A percentile compares a stretch with the other conserved stretches of the same genome.
Evolutionary conservation across 2,888 invertebrate species (phyloP).

Genomic region (Meta bourneti): DNA sequence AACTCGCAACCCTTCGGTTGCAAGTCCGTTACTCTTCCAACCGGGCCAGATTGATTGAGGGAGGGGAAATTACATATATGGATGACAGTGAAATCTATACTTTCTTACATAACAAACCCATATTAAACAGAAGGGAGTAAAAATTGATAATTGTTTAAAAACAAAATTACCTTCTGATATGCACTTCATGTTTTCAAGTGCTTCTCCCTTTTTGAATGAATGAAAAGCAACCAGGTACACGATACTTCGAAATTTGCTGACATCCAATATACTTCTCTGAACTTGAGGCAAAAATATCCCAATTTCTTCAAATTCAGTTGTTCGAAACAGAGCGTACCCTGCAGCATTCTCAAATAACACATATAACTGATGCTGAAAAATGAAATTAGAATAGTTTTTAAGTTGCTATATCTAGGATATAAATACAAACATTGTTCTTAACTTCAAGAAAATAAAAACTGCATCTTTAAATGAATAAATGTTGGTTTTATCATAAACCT

Average conservation of each 20-base stretch:
- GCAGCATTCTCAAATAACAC: constrained; percentile 96
- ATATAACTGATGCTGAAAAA: constrained; percentile 80
- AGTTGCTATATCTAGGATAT: too few species aligned
- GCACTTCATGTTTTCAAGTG: constrained; percentile 96
- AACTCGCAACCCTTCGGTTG: too few species aligned
- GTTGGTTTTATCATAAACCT: too few species aligned
- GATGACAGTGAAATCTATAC: too few species aligned
- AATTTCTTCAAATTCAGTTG: constrained; percentile 97
- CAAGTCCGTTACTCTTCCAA: too few species aligned
- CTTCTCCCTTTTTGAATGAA: constrained; percentile 96
- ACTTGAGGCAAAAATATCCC: constrained; percentile 92
- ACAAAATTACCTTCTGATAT: constrained; percentile 91
- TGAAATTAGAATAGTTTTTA: not conserved
- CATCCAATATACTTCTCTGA: constrained; percentile 92
- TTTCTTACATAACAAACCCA: too few species aligned
- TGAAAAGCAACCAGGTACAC: constrained; percentile 93
- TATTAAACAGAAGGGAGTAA: too few species aligned
- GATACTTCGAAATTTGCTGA: constrained; percentile 93
- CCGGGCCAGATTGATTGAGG: too few species aligned
- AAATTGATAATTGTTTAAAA: not conserved
- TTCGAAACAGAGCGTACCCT: constrained; percentile 94
- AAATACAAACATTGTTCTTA: too few species aligned
- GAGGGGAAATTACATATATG: too few species aligned
- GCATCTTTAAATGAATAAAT: too few species aligned
- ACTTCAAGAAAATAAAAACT: too few species aligned